Conservation (phyloP, 2,888 invertebrate species). For the Macaria liturata region DNA sequence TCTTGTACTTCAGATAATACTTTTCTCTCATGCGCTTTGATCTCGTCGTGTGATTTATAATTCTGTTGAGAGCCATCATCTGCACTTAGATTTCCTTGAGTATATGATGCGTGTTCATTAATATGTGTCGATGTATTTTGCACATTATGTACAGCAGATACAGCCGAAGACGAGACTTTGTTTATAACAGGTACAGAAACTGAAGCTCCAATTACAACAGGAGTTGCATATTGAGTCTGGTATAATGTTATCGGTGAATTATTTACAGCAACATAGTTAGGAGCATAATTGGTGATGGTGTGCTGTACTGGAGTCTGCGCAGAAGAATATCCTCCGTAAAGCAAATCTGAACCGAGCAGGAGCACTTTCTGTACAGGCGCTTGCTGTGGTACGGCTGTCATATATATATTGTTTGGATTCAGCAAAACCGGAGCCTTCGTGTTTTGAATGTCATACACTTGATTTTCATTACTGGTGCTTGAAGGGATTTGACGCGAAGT, state of each 20-base stretch:
- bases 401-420: constrained; percentile 39
- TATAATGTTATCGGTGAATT: constrained; percentile 48
- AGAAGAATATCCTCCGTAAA: constrained; percentile 51
- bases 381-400: constrained; percentile 43
- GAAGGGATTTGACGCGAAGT: constrained; percentile 4
- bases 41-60: constrained; percentile 29
- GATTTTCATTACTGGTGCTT: constrained; percentile 6
- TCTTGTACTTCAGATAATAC: constrained; percentile 60
- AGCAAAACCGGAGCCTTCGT: constrained; percentile 19
- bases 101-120: too few relatives aligned
- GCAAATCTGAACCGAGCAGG: constrained; percentile 52
- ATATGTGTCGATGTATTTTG: not conserved
- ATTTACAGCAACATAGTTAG: constrained; percentile 47
- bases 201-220: constrained; percentile 51
- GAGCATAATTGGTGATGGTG: constrained; percentile 33
- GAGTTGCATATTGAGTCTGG: constrained; percentile 50
- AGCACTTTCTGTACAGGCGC: constrained; percentile 53
- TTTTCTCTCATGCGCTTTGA: constrained; percentile 48
- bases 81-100: not conserved
- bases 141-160: constrained; percentile 18
- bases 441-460: constrained; percentile 8
- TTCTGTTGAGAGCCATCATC: constrained; percentile 3
- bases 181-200: constrained; percentile 35
- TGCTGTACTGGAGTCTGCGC: constrained; percentile 42
- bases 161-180: constrained; percentile 23